These are phyloP conservation scores for Rotaria magnacalcarata DNA, from an alignment of 2,888 invertebrate genomes.

Conservation along the genomic window DNA sequence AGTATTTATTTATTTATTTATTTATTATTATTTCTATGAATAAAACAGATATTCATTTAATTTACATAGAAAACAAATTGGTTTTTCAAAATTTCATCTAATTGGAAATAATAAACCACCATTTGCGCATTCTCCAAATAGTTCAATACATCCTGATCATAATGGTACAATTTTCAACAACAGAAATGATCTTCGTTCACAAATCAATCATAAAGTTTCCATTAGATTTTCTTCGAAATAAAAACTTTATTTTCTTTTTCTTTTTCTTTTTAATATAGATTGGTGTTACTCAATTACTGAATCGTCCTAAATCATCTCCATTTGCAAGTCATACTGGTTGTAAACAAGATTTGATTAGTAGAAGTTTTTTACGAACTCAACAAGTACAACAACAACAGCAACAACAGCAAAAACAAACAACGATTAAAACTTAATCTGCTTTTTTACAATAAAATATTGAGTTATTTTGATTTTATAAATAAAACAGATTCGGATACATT, in stretches of 20 bases:
- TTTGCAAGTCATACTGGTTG: slow-evolving; percentile 14
- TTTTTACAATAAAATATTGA: no score
- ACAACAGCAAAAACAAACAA: not conserved
- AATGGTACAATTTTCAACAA: not conserved
- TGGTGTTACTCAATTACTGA: not conserved
- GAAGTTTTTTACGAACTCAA: not conserved
- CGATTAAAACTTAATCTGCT: not conserved
- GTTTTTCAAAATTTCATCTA: not conserved
- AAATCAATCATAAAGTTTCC: not conserved
- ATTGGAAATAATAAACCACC: not conserved
- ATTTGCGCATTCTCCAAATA: slow-evolving; percentile 2
- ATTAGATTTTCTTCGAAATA: not conserved
- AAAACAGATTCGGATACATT: no score
- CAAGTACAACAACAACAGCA: no score
- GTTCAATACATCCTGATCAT: not conserved
- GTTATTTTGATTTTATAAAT: no score
- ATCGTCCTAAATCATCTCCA: slow-evolving; percentile 22
- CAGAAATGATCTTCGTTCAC: not conserved
- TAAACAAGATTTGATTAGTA: slow-evolving; percentile 33
- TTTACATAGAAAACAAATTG: not conserved
- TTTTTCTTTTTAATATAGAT: not conserved
- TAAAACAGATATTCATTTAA: not conserved
- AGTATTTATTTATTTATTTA: not conserved
- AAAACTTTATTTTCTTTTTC: no score
- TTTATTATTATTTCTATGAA: not conserved